Conservation (phyloP, 30 jellyfish, hydroid and myxozoan genomes). For the Catostylus mosaicus region DNA sequence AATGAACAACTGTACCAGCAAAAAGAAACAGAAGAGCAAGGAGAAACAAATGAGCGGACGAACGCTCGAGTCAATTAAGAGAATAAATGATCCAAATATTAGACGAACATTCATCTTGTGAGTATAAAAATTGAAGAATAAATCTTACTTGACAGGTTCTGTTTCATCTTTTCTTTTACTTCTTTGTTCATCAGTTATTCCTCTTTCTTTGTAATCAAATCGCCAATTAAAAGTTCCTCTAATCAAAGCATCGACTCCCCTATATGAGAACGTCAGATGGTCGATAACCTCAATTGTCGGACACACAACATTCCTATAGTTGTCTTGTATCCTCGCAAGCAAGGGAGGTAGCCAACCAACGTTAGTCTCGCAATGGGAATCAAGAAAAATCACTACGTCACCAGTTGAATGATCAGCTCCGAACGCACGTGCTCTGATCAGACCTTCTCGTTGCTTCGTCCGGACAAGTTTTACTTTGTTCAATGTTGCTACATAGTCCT, state of each 20-base stretch:
- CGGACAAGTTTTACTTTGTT: slow-evolving; percentile 92
- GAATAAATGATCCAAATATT: no score
- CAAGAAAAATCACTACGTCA: slow-evolving; percentile 91
- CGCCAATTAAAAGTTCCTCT: slow-evolving; percentile 99
- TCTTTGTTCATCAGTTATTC: slow-evolving; percentile 80
- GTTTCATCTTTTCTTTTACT: slow-evolving; percentile 73
- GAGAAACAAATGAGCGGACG: no score
- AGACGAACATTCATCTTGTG: no score
- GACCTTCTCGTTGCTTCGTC: slow-evolving; percentile 92
- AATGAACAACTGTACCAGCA: no score
- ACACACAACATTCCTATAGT: slow-evolving; percentile 86
- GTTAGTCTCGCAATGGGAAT: slow-evolving; percentile 98
- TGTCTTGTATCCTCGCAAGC: slow-evolving; percentile 65
- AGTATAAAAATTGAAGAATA: no score
- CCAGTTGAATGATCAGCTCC: slow-evolving; percentile 99
- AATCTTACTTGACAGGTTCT: slow-evolving; percentile 95
- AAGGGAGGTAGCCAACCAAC: slow-evolving; percentile 99
- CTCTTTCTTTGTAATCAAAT: slow-evolving; percentile 96
- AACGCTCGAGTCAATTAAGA: no score
- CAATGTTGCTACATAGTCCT: slow-evolving; percentile 60
- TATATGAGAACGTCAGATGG: slow-evolving; percentile 86
- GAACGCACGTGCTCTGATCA: slow-evolving; percentile 93
- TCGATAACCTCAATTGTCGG: slow-evolving; percentile 98
- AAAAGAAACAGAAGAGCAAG: no score
- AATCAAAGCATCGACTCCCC: slow-evolving; percentile 90